These are phyloP conservation scores for Myiagra hebetior DNA, from an alignment of 2,113 vertebrate species.

Conservation along the genomic window DNA sequence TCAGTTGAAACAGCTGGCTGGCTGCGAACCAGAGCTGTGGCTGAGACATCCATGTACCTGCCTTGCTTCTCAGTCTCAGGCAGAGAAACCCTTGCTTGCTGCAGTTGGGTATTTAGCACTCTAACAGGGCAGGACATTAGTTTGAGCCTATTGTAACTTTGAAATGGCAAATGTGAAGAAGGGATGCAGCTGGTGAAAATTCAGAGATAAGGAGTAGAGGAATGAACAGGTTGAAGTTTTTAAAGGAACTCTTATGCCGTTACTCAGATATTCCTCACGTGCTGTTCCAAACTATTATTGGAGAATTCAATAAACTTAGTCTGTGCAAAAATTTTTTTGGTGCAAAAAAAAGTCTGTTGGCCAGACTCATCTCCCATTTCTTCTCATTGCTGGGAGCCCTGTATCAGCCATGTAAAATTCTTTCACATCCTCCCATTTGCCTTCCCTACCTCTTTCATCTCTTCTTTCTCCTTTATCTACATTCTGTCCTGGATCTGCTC, in stretches of 20 bases:
- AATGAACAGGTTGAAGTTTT: background rate
- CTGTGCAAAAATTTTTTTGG: background rate
- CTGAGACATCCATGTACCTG: background rate
- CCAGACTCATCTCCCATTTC: background rate
- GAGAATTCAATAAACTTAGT: background rate
- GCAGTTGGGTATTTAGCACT: background rate
- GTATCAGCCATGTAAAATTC: background rate
- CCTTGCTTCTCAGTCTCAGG: background rate
- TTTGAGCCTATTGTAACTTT: background rate
- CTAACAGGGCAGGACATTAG: background rate
- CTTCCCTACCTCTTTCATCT: background rate
- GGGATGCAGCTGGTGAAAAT: background rate
- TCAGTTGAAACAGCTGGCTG: slow-evolving; percentile 35
- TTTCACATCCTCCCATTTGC: background rate
- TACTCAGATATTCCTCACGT: background rate
- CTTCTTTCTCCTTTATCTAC: background rate
- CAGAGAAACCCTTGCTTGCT: background rate
- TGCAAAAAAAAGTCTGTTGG: background rate
- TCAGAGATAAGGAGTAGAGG: background rate
- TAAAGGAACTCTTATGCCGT: background rate
- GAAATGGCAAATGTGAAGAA: background rate
- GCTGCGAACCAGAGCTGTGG: background rate
- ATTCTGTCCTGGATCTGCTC: background rate
- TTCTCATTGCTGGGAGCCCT: background rate
- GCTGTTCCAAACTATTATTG: background rate